phyloP scores from a whole-genome alignment of 1,140 invertebrate species.

The Sitodiplosis mosellana region DNA sequence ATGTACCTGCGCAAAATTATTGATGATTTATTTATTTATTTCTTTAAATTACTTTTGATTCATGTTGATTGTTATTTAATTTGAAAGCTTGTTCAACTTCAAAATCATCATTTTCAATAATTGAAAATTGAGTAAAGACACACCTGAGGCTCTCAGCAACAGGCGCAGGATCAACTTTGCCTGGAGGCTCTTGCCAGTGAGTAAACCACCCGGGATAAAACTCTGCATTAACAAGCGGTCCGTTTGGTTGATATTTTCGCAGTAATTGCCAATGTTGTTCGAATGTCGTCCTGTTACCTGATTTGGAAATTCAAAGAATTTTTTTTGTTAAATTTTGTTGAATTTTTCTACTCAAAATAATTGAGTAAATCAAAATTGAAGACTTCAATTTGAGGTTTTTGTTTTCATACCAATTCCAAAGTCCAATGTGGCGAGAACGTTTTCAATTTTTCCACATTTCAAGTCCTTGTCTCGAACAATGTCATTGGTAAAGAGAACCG shows the following conservation, averaged over 20 bases:
- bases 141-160: slow-evolving; percentile 33
- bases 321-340: not conserved
- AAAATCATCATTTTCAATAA: not conserved
- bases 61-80: not conserved
- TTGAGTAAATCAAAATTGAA: no score
- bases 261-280: not conserved
- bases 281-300: not conserved
- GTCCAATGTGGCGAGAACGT: slow-evolving; percentile 48
- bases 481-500: slow-evolving; percentile 55
- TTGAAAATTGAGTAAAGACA: not conserved
- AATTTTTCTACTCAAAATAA: no score
- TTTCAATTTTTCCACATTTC: slow-evolving; percentile 38
- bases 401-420: slow-evolving; percentile 31
- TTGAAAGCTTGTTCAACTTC: not conserved
- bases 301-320: not conserved
- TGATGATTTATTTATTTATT: not conserved
- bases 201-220: slow-evolving; percentile 61
- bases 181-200: slow-evolving; percentile 45
- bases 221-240: slow-evolving; percentile 59
- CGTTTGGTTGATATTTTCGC: slow-evolving; percentile 13
- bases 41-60: slow-evolving; percentile 3
- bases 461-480: slow-evolving; percentile 26
- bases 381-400: no score
- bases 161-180: slow-evolving; percentile 20
- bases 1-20: slow-evolving; percentile 23